These are phyloP conservation scores for Seriola aureovittata DNA, from an alignment of 2,113 vertebrate genomes.

Conservation along the genomic window DNA sequence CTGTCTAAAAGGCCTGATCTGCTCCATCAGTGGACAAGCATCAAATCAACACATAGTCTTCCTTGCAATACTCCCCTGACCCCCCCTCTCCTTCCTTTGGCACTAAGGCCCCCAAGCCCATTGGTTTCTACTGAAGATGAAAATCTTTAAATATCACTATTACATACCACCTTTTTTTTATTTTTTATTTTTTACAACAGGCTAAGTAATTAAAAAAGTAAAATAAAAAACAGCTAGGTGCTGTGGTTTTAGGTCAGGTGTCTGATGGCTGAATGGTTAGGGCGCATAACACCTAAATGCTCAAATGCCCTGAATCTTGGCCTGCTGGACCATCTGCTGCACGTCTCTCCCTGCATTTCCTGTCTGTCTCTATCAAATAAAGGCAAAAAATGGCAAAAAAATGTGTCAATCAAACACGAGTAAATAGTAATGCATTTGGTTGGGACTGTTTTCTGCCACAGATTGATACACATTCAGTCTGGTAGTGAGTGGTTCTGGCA, in stretches of 20 bases:
- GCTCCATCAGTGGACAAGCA: not conserved
- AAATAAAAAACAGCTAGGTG: no score
- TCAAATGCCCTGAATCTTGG: no score
- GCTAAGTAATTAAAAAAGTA: no score
- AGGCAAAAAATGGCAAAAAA: no score
- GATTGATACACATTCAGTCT: not conserved
- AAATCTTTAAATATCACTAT: not conserved
- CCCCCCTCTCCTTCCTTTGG: no score
- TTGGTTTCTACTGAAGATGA: not conserved
- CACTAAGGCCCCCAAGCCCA: not conserved
- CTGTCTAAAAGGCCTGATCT: not conserved
- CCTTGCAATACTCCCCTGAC: not conserved
- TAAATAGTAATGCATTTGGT: not conserved
- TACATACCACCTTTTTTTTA: not conserved
- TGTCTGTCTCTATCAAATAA: no score
- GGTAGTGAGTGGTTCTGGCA: not conserved
- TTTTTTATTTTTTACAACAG: no score
- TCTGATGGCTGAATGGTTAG: no score
- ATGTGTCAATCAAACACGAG: not conserved
- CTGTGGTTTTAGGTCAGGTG: no score
- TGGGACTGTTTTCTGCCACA: not conserved
- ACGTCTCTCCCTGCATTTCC: no score
- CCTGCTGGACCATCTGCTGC: no score
- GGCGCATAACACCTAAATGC: no score
- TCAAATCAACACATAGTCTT: not conserved